Percentiles rank a stretch among this genome's conserved stretches.
These are phyloP conservation scores for Orius insidiosus DNA, from an alignment of 1,140 invertebrate genomes.

Conservation along the genomic window DNA sequence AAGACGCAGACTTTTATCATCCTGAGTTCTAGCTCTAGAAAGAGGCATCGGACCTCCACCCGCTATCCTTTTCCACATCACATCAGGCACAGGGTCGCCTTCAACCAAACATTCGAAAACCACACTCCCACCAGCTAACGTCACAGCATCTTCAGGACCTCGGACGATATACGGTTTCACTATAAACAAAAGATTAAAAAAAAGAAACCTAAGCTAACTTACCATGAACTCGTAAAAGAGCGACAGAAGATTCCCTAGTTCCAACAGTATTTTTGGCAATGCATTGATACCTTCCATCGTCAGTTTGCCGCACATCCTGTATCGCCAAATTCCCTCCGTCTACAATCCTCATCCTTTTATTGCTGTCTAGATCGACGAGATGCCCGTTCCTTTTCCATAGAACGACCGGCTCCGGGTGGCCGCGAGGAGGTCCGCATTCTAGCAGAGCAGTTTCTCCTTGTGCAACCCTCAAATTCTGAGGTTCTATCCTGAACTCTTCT, in stretches of 20 bases:
- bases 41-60: conserved; percentile 48
- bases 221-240: conserved; percentile 66
- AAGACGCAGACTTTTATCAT: conserved; percentile 58
- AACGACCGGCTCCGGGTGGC: conserved; percentile 70
- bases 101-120: conserved; percentile 61
- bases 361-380: conserved; percentile 23
- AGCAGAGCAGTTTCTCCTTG: conserved; percentile 66
- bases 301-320: conserved; percentile 56
- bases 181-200: conserved; percentile 28
- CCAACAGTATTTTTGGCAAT: conserved; percentile 71
- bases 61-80: conserved; percentile 48
- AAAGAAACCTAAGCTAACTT: conserved; percentile 21
- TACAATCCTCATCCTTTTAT: conserved; percentile 26
- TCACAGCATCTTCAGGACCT: conserved; percentile 54
- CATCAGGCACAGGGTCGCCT: conserved; percentile 54
- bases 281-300: conserved; percentile 72
- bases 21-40: conserved; percentile 55
- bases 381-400: conserved; percentile 70
- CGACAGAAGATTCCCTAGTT: conserved; percentile 51
- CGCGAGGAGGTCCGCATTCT: conserved; percentile 58
- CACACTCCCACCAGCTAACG: conserved; percentile 50
- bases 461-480: conserved; percentile 54
- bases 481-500: conserved; percentile 52
- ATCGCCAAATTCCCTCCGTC: conserved; percentile 67
- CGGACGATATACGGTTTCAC: conserved; percentile 67